phyloP scores from a whole-genome alignment of 2,888 invertebrate genomes.

The Drosophila prostipennis region DNA sequence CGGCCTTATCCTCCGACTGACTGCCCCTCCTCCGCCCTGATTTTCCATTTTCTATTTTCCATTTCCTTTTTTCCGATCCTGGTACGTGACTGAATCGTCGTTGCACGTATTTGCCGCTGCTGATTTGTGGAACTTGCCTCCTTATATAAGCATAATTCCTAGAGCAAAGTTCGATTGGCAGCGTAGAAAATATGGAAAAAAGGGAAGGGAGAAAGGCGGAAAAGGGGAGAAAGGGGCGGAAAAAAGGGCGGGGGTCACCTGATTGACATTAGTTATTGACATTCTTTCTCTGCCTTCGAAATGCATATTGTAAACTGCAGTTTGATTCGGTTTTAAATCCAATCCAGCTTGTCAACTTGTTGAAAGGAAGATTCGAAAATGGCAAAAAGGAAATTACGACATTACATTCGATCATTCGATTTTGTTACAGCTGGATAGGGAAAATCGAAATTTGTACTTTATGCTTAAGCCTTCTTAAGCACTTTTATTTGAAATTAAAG shows the following conservation, averaged over 20 bases:
- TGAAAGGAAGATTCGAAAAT: neutral
- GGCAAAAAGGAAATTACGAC: slow-evolving; percentile 4
- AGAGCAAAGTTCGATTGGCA: slow-evolving; percentile 39
- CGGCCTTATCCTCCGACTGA: slow-evolving; percentile 3
- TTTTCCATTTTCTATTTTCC: neutral
- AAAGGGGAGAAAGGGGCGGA: neutral
- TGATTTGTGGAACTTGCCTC: slow-evolving; percentile 37
- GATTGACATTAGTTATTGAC: slow-evolving; percentile 38
- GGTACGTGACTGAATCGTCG: slow-evolving; percentile 75
- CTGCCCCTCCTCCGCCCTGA: neutral
- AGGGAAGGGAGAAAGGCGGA: neutral
- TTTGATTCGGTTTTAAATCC: neutral
- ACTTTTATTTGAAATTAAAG: no score
- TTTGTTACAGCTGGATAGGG: neutral
- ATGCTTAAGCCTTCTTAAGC: neutral
- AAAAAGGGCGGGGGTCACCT: slow-evolving; percentile 1
- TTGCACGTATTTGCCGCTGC: slow-evolving; percentile 71
- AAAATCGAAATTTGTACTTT: neutral
- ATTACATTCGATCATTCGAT: neutral
- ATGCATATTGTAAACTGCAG: neutral
- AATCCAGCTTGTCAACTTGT: slow-evolving; percentile 2
- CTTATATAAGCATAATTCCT: slow-evolving; percentile 53
- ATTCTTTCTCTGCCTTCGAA: neutral
- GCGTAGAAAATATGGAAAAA: slow-evolving; percentile 9
- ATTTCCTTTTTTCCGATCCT: slow-evolving; percentile 51